Percentiles rank a stretch among this genome's conserved stretches.
These are phyloP conservation scores for Sceloporus undulatus DNA, from an alignment of 2,113 vertebrate species.

Conservation along the genomic window DNA sequence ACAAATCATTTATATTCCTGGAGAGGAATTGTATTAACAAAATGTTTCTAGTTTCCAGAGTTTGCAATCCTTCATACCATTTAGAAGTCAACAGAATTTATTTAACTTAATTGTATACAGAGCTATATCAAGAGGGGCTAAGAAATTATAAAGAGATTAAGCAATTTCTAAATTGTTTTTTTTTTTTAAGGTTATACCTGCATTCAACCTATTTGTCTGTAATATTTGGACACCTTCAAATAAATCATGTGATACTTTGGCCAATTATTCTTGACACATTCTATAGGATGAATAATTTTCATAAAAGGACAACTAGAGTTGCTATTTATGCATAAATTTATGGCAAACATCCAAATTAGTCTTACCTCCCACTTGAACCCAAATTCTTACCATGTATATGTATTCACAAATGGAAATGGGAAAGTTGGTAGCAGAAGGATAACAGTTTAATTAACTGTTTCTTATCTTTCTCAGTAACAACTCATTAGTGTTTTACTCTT, in stretches of 20 bases:
- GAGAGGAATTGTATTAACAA: background rate
- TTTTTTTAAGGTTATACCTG: background rate
- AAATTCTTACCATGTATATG: no score
- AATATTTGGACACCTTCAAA: background rate
- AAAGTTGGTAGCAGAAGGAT: no score
- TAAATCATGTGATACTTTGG: background rate
- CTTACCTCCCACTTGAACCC: no score
- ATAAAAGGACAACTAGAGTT: no score
- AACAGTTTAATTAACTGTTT: no score
- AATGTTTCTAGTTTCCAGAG: conserved; percentile 1
- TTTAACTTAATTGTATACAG: background rate
- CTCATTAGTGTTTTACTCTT: no score
- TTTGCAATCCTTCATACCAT: background rate
- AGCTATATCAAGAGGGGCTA: background rate
- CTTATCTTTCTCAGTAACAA: no score
- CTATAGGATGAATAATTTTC: no score
- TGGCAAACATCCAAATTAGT: no score
- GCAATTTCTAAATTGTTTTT: background rate
- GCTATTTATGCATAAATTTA: no score
- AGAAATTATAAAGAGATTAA: background rate
- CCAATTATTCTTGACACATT: no score
- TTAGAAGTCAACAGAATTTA: background rate
- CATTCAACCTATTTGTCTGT: background rate
- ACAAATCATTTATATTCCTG: background rate
- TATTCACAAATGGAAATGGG: no score